Base-by-base conservation (phyloP, 2,888 invertebrate species). In the Hirtodrosophila cameraria region DNA sequence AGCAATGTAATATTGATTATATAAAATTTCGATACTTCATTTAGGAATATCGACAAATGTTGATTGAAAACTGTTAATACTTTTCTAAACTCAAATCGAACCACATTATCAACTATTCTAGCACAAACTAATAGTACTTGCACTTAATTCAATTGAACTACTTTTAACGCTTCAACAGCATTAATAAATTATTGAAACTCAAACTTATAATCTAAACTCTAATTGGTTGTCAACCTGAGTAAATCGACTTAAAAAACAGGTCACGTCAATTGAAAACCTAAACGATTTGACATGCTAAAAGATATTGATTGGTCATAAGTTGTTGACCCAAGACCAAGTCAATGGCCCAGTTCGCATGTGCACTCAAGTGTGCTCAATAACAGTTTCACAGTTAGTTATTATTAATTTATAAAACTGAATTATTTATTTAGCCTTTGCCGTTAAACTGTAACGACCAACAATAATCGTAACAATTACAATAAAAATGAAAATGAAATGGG, bases 391-490 rank as follows among this genome's bases (percentile, higher is more conserved):
- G 54, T 43, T 33, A 3, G 27, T 74, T 70, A 59, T 45, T 79
- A 49, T 45, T 79, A 49, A 68, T 68, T 60, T 62, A 82, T 55
- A 67, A 53, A 75, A 50, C 46, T 62, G 76, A 79, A 79, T 77
- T 83, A 77, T 77, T 77, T 83, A 77, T 77, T 79, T 55, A 55
- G 35, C 18, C 18, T 12, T 25, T 33, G 48, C 35, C 52, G 50
- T 53, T 70, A 43, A 72, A 61, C 55, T 52, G 67, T 60, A 66
- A 66, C 54, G 35, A 45, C 42, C 48, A 61, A 59, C 64, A 63
- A 85, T 75, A 75, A 67, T 48, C 75, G 53, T 74, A 71, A 75
- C 68, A 54, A 64, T 77, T 64, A 65, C 62, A 77, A 71, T 81
- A 65, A 65, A 73, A 70, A 41, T 52, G 53, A 80, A 76, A 53